Base-by-base conservation (phyloP, 2,797 vertebrate genomes). In the Orientallactaga sibirica region DNA sequence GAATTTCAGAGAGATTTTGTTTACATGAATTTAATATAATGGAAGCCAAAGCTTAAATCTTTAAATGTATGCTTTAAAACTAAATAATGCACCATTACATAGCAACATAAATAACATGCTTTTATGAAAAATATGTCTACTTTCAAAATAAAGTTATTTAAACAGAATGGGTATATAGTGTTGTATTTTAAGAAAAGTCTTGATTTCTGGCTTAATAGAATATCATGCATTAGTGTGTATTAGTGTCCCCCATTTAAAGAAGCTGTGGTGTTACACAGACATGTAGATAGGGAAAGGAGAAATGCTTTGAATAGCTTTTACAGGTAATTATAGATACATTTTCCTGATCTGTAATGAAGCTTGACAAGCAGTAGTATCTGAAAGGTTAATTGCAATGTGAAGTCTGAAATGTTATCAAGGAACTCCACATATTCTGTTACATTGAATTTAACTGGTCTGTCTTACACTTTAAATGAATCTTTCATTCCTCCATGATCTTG, bases 371-470 rank as follows among this genome's bases (percentile, higher is more conserved):
- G 10, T 24, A 74, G 9, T 88, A 87, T 78, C 19, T 84, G 92
- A 80, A 93, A 94, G 75, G 75, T 93, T 93, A 91, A 85, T 81
- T 86, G 43, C 77, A 43, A 37, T 70, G 22, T 79, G 9, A 29
- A 70, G 25, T 86, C 71, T 94, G 33, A 94, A 86, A 66, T 52
- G 19, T 10, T 82, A 71, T 66, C 18, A 68, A 37, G 93, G 48
- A 82, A 82, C 71, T 96, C 85, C 79, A 71, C 19, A 67, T 79
- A 41, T 3, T 88, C 16, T 90, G 29, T 67, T 90, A 75, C n/a
- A 79, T 92, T 78, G 82, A 86, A 79, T 87, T 88, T 92, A 90
- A 90, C 87, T 85, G 71, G 25, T 43, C 25, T 82, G 7, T 70
- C 11, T 76, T 52, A 16, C 3, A 66, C 41, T 70, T 75, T 90